phyloP scores from a whole-genome alignment of 1,140 invertebrate species.

The Meloidogyne floridensis region DNA sequence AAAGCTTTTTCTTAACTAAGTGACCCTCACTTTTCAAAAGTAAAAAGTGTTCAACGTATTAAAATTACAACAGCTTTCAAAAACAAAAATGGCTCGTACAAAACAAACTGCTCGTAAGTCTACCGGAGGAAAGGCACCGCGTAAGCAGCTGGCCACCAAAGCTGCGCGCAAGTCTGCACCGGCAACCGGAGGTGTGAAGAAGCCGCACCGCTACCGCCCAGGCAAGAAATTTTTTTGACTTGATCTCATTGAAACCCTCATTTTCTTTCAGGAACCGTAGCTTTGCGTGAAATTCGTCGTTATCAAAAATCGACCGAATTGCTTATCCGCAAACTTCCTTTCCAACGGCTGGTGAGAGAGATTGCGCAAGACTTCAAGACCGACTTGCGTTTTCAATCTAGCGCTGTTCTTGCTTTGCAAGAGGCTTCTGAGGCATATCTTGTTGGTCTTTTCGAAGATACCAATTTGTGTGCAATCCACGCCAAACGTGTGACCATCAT shows the following conservation, averaged over 20 bases:
- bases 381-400: slow-evolving; percentile 77
- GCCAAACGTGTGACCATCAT: slow-evolving; percentile 81
- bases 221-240: slow-evolving; percentile 31
- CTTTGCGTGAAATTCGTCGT: slow-evolving; percentile 66
- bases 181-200: slow-evolving; percentile 76
- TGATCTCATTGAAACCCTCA: too few species aligned
- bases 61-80: neutral
- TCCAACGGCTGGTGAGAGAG: slow-evolving; percentile 72
- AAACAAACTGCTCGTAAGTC: slow-evolving; percentile 76
- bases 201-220: slow-evolving; percentile 72
- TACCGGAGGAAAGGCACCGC: slow-evolving; percentile 80
- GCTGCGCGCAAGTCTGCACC: slow-evolving; percentile 78
- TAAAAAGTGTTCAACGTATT: neutral
- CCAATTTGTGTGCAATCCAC: slow-evolving; percentile 76
- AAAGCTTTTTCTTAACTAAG: neutral
- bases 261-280: slow-evolving; percentile 13
- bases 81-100: slow-evolving; percentile 77
- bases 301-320: slow-evolving; percentile 69
- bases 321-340: slow-evolving; percentile 71
- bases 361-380: slow-evolving; percentile 81
- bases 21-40: neutral
- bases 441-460: slow-evolving; percentile 85
- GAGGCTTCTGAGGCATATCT: slow-evolving; percentile 82
- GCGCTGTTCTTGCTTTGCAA: too few species aligned
- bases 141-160: slow-evolving; percentile 83